These are phyloP conservation scores for Otolemur crassicaudatus DNA, from an alignment of 2,797 vertebrate genomes.

Conservation along the genomic window DNA sequence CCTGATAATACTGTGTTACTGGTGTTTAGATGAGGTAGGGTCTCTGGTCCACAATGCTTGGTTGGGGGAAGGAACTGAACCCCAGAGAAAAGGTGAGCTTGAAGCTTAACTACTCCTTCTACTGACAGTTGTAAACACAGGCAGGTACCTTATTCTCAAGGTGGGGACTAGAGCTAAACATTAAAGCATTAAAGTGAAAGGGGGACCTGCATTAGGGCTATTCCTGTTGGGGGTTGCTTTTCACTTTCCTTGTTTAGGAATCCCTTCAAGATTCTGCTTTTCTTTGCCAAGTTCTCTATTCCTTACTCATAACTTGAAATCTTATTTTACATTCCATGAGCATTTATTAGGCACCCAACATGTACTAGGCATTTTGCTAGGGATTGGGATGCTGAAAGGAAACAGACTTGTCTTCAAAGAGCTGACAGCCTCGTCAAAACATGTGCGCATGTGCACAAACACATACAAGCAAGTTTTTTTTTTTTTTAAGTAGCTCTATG, in stretches of 20 bases:
- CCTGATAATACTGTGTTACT: neutral
- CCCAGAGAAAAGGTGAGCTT: neutral
- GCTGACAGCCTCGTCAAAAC: neutral
- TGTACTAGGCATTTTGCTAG: neutral
- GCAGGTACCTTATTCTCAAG: neutral
- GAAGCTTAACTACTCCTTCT: neutral
- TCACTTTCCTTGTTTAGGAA: neutral
- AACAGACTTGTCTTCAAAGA: slow-evolving; percentile 17
- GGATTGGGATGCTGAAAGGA: neutral
- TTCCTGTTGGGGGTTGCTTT: neutral
- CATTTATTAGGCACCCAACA: neutral
- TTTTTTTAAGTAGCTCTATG: neutral
- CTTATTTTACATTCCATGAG: neutral
- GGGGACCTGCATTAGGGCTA: neutral
- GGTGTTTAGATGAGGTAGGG: neutral
- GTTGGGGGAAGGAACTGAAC: neutral
- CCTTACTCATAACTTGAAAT: slow-evolving; percentile 3
- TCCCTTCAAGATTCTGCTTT: slow-evolving; percentile 16
- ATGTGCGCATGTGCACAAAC: neutral
- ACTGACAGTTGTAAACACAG: neutral
- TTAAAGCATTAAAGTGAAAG: neutral
- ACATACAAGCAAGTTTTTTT: too few species aligned
- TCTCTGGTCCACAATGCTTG: neutral
- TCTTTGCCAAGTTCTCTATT: slow-evolving; percentile 17
- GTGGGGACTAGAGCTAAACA: neutral